Conservation (phyloP, 2,797 vertebrate species). For the Heteromormyrus szaboi region DNA sequence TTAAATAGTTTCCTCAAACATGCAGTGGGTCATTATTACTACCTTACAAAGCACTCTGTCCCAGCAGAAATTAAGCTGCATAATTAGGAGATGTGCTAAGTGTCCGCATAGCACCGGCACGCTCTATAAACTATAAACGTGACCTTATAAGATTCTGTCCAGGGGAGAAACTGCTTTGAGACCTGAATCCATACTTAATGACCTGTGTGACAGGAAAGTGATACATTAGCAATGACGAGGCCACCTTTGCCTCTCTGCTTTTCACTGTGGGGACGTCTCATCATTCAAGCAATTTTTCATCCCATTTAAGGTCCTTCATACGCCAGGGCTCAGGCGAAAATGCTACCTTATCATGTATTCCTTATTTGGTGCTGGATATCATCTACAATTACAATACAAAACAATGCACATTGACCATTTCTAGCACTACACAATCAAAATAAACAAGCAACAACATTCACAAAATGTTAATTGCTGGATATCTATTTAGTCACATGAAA, state of each 20-base stretch:
- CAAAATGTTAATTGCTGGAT: not conserved
- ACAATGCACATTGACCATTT: not conserved
- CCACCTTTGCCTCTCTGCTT: not conserved
- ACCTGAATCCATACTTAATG: not conserved
- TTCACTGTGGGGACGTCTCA: not conserved
- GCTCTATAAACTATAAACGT: not conserved
- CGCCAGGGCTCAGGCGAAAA: not conserved
- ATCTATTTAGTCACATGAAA: not conserved
- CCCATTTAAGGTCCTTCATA: not conserved
- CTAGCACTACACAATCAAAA: not conserved
- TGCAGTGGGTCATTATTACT: not conserved
- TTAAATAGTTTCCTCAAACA: not conserved
- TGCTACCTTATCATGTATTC: not conserved
- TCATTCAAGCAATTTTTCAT: not conserved
- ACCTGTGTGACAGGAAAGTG: not conserved
- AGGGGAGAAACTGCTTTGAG: not conserved
- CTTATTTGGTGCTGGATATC: not conserved
- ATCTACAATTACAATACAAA: not conserved
- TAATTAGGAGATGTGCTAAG: not conserved
- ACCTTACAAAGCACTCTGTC: not conserved
- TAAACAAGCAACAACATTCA: not conserved
- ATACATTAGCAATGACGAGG: not conserved
- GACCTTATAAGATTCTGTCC: slow-evolving; percentile 2
- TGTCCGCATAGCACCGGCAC: not conserved
- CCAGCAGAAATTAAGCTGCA: not conserved